Evolutionary conservation across 1,140 invertebrate species (phyloP), one percentile per base, ranked within the genome.

Genomic region (Psix sp.): DNA sequence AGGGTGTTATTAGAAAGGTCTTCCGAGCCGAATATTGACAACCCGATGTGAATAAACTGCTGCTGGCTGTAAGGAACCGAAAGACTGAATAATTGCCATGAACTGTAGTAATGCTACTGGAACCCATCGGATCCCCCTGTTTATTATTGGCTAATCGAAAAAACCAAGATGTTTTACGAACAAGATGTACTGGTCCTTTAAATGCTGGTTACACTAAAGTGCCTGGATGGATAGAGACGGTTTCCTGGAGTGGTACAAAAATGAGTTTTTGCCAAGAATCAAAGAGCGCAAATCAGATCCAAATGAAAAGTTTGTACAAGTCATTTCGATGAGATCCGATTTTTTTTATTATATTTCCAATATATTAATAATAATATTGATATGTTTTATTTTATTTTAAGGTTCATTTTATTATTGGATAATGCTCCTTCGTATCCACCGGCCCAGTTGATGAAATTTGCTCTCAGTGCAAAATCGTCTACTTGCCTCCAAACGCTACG

Each of bases 401-500:
- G 33, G 13, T 36, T 36, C 33, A 36, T 36, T 36, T 36, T 36
- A 13, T 6, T 36, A 36, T 15, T 36, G n/a, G 33, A 36, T 13
- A 36, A 36, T 13, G 5, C 33, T 13, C 33, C 33, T 2, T 36
- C 33, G 5, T 13, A 36, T 36, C 13, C 13, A 36, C 10, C 13
- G 14, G 33, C 10, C 11, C 5, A 36, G 5, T 24, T 9, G 16
- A 38, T 38, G 9, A 5, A 3, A 17, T 38, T 7, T 13, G 16
- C 15, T 15, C 36, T 38, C 36, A 38, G 16, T 38, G 36, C 9
- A 15, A 11, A 5, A 15, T 38, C 16, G 36, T 38, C 1, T 38
- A 17, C n/a, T 17, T 38, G 9, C 36, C 36, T 6, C 36, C 36
- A 1, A 38, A 38, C 15, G 15, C 15, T 38, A 38, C 36, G 3